Conservation (phyloP, 2,888 invertebrate species). For the Flexamia atlantica region DNA sequence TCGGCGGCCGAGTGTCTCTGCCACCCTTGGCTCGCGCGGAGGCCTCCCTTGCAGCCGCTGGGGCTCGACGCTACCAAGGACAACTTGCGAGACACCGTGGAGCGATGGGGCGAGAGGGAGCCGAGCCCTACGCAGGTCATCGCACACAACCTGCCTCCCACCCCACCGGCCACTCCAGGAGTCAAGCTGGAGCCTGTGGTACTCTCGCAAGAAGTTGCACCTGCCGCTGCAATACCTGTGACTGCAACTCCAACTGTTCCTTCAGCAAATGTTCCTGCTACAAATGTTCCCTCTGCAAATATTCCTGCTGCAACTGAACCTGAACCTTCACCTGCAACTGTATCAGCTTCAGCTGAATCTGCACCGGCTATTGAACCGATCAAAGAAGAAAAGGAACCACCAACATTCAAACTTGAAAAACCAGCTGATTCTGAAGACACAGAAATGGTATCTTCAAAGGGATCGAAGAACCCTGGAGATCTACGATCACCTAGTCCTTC, state of each 20-base stretch:
- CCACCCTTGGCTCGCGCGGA: conserved; percentile 90
- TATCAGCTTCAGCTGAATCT: neutral
- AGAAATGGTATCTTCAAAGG: conserved; percentile 28
- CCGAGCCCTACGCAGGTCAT: conserved; percentile 53
- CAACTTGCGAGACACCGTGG: conserved; percentile 68
- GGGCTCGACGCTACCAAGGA: conserved; percentile 68
- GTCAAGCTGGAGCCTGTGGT: neutral
- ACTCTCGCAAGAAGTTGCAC: neutral
- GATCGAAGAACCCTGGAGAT: conserved; percentile 38
- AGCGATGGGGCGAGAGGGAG: conserved; percentile 59
- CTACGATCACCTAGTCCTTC: conserved; percentile 49
- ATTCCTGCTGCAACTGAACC: neutral
- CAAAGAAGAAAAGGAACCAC: neutral
- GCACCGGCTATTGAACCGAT: neutral
- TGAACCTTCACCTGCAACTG: neutral
- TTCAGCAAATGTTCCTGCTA: neutral
- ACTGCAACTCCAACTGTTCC: neutral
- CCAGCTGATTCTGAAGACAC: neutral
- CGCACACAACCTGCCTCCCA: conserved; percentile 10
- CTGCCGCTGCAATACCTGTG: neutral
- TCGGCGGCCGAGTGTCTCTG: conserved; percentile 91
- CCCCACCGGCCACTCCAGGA: conserved; percentile 38
- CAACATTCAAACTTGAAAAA: neutral
- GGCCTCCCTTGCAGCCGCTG: conserved; percentile 74
- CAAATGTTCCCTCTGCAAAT: no score